phyloP scores from a whole-genome alignment of 2,113 vertebrate genomes.

The Tamias sibiricus region DNA sequence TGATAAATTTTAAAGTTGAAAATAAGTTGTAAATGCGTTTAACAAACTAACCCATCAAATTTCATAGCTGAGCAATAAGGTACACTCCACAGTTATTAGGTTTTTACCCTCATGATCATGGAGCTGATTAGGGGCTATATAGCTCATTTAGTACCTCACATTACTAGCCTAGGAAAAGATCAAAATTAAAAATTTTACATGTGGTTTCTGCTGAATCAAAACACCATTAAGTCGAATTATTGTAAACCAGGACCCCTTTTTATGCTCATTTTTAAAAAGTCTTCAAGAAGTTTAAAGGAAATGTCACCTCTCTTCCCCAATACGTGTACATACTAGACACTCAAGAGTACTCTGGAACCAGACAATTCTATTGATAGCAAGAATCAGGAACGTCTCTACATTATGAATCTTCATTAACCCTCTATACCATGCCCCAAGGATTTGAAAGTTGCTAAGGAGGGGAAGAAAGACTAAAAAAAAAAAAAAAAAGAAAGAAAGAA shows the following conservation, averaged over 20 bases:
- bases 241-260: neutral
- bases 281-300: neutral
- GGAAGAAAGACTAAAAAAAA: neutral
- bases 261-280: neutral
- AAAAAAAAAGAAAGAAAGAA: neutral
- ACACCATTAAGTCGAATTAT: neutral
- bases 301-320: neutral
- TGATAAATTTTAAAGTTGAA: neutral
- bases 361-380: neutral
- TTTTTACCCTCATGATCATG: neutral
- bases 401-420: conserved; percentile 30
- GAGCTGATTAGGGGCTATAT: neutral
- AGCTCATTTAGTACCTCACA: neutral
- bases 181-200: neutral
- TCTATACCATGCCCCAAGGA: neutral
- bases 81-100: neutral
- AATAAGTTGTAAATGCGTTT: neutral
- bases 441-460: neutral
- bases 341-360: conserved; percentile 24
- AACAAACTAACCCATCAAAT: neutral
- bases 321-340: neutral
- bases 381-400: conserved; percentile 25
- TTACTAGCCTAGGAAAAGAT: neutral
- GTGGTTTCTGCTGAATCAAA: neutral
- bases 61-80: neutral